Base-by-base conservation (phyloP, 2,888 invertebrate species). In the Argynnis bischoffii region DNA sequence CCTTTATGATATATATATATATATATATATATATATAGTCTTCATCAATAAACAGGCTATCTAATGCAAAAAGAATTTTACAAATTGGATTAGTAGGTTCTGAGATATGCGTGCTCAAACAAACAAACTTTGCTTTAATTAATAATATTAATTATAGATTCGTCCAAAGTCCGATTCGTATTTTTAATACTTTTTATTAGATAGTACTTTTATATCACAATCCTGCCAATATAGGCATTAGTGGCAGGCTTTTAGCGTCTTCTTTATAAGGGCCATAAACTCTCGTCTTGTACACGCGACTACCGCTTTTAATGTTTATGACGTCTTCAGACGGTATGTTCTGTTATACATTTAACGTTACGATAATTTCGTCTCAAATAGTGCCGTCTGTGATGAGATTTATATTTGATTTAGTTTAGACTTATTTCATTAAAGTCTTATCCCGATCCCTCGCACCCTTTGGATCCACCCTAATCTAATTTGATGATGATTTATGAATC, bases 201-300 rank as follows among this genome's bases (percentile, higher is more conserved):
- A 61, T 50, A 61, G 50, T 51, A 61, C 61, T 53, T 61, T 61
- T 59, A 59, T 59, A 59, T 59, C 21, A 57, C 46, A 60, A 60
- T 60, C 31, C 61, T 61, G 41, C 61, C 50, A 35, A 61, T 61
- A 61, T 51, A 61, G 60, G 60, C 60, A 61, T 61, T 61, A 61
- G 60, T 51, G 60, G 50, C 60, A 61, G 61, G 61, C 61, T 61
- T 61, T 61, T 61, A 61, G 61, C 61, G 61, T 61, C 51, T 48
- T 31, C 59, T 61, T 61, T 61, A 61, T 61, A 61, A 61, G 50
- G 51, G 61, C 51, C 35, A 61, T 61, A 61, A 61, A 61, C 51
- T 51, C 16, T 48, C 59, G 59, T 59, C 59, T 48, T 51, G 61
- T 21, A 51, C 50, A 51, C 51, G 51, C 50, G 18, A 61, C 61